A percentile compares a stretch with the other conserved stretches of the same genome.
These are phyloP conservation scores for Amphilophus citrinellus DNA, from an alignment of 2,113 vertebrate genomes.

Conservation along the genomic window DNA sequence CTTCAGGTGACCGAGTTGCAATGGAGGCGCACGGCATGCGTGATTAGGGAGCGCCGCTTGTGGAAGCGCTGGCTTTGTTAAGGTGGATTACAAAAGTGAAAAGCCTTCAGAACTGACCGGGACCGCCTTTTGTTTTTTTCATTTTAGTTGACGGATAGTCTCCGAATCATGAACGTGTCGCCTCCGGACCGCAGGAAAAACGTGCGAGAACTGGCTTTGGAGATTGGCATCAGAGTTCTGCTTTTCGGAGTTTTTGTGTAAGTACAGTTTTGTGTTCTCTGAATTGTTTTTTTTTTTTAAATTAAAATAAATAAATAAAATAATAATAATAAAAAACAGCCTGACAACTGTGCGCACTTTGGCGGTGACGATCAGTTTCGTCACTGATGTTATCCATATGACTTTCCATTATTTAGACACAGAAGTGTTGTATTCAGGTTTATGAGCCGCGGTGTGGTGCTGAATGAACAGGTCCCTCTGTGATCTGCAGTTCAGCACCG, in stretches of 20 bases:
- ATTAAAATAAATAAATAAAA: not conserved
- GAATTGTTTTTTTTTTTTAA: not conserved
- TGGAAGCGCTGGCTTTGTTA: slow-evolving; percentile 11
- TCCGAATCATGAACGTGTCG: slow-evolving; percentile 79
- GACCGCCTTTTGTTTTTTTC: not conserved
- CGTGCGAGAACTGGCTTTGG: slow-evolving; percentile 79
- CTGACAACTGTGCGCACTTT: not conserved
- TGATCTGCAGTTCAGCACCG: slow-evolving; percentile 34
- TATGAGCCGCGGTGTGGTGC: slow-evolving; percentile 43
- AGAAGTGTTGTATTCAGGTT: slow-evolving; percentile 8
- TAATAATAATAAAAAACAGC: not conserved
- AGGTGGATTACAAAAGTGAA: slow-evolving; percentile 69
- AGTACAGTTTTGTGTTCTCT: slow-evolving; percentile 61
- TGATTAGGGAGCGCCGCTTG: slow-evolving; percentile 32
- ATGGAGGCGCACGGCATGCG: slow-evolving; percentile 60
- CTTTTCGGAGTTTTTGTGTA: slow-evolving; percentile 87
- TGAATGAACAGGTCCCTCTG: slow-evolving; percentile 38
- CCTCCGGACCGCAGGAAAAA: slow-evolving; percentile 82
- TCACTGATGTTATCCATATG: not conserved
- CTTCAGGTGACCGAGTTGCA: slow-evolving; percentile 64
- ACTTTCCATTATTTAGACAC: not conserved
- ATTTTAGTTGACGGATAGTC: slow-evolving; percentile 51
- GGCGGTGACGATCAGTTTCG: not conserved
- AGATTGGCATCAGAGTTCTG: slow-evolving; percentile 82
- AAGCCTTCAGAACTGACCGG: slow-evolving; percentile 23